Evolutionary conservation across 2,888 invertebrate genomes (phyloP).

Genomic region (Xylophagus ater): DNA sequence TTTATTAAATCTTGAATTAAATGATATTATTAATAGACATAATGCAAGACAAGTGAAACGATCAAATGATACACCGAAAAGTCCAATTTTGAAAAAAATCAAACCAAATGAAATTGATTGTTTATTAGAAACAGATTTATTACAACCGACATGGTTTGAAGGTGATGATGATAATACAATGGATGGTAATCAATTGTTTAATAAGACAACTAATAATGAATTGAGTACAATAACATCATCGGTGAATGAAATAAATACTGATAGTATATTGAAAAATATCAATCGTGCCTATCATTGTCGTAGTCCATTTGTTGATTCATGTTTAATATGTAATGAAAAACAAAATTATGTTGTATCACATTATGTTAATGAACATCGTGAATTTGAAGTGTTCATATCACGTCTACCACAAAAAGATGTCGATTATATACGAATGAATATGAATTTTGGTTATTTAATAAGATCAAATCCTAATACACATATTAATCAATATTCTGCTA

Average conservation of each 20-base stretch:
- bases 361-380: constrained; percentile 22
- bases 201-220: too few relatives aligned
- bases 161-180: too few relatives aligned
- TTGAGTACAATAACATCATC: too few relatives aligned
- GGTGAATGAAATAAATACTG: too few relatives aligned
- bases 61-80: too few relatives aligned
- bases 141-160: constrained; percentile 24
- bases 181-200: too few relatives aligned
- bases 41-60: too few relatives aligned
- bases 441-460: constrained; percentile 10
- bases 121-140: too few relatives aligned
- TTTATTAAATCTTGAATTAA: too few relatives aligned
- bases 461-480: neutral
- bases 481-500: constrained; percentile 7
- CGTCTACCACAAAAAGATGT: constrained; percentile 24
- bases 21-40: too few relatives aligned
- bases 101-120: too few relatives aligned
- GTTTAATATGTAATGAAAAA: constrained; percentile 22
- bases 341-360: constrained; percentile 21
- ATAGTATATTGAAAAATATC: constrained; percentile 4
- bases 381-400: constrained; percentile 27
- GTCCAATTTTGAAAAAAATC: too few relatives aligned
- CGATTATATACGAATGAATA: constrained; percentile 5
- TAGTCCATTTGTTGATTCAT: constrained; percentile 17
- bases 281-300: constrained; percentile 14